A percentile compares a stretch with the other conserved stretches of the same genome.
Conservation (phyloP, 1,140 invertebrate genomes). For the Neodiprion lecontei region DNA sequence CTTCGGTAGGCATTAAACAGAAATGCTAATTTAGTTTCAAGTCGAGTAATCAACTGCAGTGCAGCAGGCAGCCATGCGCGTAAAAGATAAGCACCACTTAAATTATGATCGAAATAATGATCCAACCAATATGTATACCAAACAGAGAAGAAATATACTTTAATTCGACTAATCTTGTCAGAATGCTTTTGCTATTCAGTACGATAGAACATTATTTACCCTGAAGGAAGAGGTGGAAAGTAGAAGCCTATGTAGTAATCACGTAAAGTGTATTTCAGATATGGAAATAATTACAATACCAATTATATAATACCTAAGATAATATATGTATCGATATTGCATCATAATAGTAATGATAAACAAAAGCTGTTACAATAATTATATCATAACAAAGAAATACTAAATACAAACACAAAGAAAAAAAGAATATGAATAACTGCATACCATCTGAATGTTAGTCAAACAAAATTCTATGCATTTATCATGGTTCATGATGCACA, state of each 20-base stretch:
- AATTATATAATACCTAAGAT: slow-evolving; percentile 17
- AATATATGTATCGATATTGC: slow-evolving; percentile 4
- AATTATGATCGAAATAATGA: background rate
- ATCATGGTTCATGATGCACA: background rate
- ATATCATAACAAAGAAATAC: slow-evolving; percentile 25
- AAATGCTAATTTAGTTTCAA: slow-evolving; percentile 25
- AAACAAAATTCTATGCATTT: slow-evolving; percentile 18
- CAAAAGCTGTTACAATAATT: slow-evolving; percentile 33
- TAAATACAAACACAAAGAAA: background rate
- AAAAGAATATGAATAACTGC: slow-evolving; percentile 7
- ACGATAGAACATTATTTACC: background rate
- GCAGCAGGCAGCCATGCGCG: slow-evolving; percentile 40
- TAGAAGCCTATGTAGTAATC: slow-evolving; percentile 3
- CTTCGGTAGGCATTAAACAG: slow-evolving; percentile 50
- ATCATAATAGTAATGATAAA: background rate
- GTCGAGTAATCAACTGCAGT: slow-evolving; percentile 9
- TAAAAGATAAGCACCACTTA: slow-evolving; percentile 16
- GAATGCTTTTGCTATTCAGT: background rate
- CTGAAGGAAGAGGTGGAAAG: background rate
- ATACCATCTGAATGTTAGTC: slow-evolving; percentile 19
- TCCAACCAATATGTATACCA: background rate
- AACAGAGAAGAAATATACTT: background rate
- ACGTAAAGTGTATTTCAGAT: background rate
- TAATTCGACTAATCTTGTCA: background rate
- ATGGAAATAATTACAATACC: slow-evolving; percentile 13